phyloP scores from a whole-genome alignment of 2,113 vertebrate genomes.

The Ia io region DNA sequence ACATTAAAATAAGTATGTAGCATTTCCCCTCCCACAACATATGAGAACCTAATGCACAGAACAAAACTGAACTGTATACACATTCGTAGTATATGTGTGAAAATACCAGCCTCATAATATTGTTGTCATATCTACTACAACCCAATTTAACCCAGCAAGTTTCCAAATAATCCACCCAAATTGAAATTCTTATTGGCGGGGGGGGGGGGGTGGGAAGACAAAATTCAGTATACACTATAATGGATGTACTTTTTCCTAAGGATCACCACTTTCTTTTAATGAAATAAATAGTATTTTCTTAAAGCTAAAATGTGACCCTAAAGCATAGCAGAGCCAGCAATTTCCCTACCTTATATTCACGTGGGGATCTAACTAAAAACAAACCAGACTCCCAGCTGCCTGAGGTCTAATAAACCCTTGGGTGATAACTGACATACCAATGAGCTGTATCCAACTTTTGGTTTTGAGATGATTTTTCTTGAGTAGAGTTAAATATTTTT shows the following conservation, averaged over 20 bases:
- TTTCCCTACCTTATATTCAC: neutral
- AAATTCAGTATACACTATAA: neutral
- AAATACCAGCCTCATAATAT: neutral
- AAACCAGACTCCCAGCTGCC: neutral
- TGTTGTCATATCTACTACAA: neutral
- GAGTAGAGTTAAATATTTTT: neutral
- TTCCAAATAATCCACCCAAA: conserved; percentile 9
- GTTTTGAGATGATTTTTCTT: neutral
- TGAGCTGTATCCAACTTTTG: neutral
- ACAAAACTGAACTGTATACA: neutral
- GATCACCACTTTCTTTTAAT: neutral
- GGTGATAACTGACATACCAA: neutral
- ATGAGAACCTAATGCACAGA: neutral
- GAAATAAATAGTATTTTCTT: conserved; percentile 7
- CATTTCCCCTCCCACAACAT: neutral
- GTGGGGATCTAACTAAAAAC: neutral
- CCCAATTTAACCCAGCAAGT: neutral
- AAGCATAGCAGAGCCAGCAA: neutral
- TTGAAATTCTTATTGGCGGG: neutral
- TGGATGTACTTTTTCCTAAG: neutral
- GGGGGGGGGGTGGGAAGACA: neutral
- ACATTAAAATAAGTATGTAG: neutral
- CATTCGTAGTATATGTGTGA: neutral
- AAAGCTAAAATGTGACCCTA: neutral
- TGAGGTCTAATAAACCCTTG: neutral